These are phyloP conservation scores for Sclerurus mexicanus DNA, from an alignment of 2,113 vertebrate genomes.

Conservation along the genomic window DNA sequence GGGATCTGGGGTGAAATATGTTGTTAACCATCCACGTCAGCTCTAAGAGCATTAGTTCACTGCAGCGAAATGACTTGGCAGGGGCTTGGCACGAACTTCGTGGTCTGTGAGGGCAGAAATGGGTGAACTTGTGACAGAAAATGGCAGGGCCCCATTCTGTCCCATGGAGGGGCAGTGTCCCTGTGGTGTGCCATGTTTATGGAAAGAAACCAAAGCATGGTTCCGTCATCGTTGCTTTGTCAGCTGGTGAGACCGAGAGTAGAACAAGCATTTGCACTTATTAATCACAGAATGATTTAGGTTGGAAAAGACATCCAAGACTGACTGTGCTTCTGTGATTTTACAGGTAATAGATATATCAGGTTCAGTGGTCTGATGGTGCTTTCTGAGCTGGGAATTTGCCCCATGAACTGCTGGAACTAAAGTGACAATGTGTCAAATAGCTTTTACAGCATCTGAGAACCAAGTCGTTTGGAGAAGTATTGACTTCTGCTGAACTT, in stretches of 20 bases:
- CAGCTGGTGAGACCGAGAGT: background rate
- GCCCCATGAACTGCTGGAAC: background rate
- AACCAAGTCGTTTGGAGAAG: background rate
- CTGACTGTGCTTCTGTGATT: background rate
- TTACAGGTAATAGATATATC: background rate
- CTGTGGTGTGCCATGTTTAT: background rate
- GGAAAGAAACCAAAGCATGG: background rate
- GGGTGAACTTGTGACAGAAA: background rate
- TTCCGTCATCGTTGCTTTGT: background rate
- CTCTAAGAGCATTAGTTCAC: background rate
- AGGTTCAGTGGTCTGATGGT: background rate
- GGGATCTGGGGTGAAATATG: background rate
- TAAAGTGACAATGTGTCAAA: background rate
- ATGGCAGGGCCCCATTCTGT: background rate
- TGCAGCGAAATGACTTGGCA: background rate
- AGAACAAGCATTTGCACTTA: rapidly evolving
- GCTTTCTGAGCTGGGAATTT: background rate
- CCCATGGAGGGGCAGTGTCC: background rate
- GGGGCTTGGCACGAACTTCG: background rate
- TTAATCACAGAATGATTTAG: background rate
- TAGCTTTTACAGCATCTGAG: background rate
- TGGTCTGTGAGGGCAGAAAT: background rate
- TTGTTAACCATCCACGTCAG: background rate
- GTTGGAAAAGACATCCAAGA: background rate
- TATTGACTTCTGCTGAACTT: background rate